Evolutionary conservation across 2,113 vertebrate genomes (phyloP), one percentile per base, ranked within the genome.

Genomic region (Fregata magnificens): DNA sequence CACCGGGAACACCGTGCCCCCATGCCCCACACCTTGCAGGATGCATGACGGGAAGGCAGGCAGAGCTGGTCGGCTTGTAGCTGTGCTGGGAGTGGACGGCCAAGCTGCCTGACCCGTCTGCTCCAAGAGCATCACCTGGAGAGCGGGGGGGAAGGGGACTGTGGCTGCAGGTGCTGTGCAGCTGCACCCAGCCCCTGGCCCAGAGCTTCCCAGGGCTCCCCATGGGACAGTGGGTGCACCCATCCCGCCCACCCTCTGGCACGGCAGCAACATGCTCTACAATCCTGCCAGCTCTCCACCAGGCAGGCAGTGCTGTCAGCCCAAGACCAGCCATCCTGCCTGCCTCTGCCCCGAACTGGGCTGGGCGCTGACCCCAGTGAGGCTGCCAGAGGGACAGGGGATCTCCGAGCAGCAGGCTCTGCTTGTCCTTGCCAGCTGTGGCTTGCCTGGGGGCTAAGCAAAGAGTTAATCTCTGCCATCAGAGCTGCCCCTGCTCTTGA

Each of bases 141-240:
- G 49, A 85, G n/a, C n/a, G n/a, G 12, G 8, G 22, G 16, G 16
- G 12, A 82, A 40, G 12, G 29, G 38, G 28, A 56, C 10, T 3
- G 3, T 0, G 14, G 83, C 66, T 53, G 61, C 62, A 29, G 53
- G 49, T 15, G n/a, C 40, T 38, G 50, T 70, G 52, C 50, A 36
- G 50, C 61, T 24, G n/a, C 29, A 26, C 13, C 7, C 62, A 67
- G 38, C 14, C 34, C 29, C 40, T 13, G 9, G 29, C 70, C 42
- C 36, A 26, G 71, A 72, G 24, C 25, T 34, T 52, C 32, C 29
- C 1, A 0, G 7, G 32, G 17, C 22, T 65, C 40, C 21, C 11
- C n/a, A 21, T 0, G 3, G 24, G 29, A 36, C 14, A 32, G 29
- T 0, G 11, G 5, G 5, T 36, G 44, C 6, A 8, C 26, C 8